Base-by-base conservation (phyloP, 2,113 vertebrate genomes). In the Megalops atlanticus region DNA sequence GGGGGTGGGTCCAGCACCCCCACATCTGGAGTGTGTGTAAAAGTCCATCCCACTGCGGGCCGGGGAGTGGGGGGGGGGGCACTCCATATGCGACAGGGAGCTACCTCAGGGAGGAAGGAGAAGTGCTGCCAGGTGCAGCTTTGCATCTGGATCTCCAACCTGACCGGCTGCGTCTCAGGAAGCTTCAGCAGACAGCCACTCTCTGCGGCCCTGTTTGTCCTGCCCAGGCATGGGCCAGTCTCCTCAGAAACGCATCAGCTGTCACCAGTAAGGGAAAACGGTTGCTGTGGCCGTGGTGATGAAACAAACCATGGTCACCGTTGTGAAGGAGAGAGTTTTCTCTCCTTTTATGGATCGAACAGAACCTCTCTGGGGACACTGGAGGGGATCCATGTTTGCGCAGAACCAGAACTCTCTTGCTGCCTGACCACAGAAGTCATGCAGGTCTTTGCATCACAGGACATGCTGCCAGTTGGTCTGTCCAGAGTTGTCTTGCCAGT, bases 1-100 rank as follows among this genome's bases (percentile, higher is more conserved):
- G 81, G 81, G 91, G 24, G 83, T 86, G 88, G 89, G 91, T 88
- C 87, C 89, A 88, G 89, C 90, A 84, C 89, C 88, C 77, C 87
- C 74, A 85, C 89, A 88, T 89, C 86, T 86, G 89, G 89, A 90
- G 81, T 72, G 71, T 78, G 52, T 72, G 84, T 81, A 45, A n/a
- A 45, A 10, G 58, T n/a, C 58, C 31, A 24, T 64, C 58, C 24
- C n/a, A 31, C 12, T 11, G 58, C 58, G 31, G 58, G n/a, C n/a
- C n/a, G n/a, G 31, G 58, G n/a, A 15, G 58, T 64, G 18, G n/a
- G 11, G 58, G 21, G 52, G 18, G 18, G 18, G 52, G 49, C 3
- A n/a, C 58, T 64, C 24, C 58, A 31, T 8, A 54, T 54, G 3
- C 49, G 18, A 21, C 49, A 10, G 24, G 5, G 58, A 64, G n/a